Base-by-base conservation (phyloP, 35 echinoderm and acorn worm species). In the Amphiura filiformis region DNA sequence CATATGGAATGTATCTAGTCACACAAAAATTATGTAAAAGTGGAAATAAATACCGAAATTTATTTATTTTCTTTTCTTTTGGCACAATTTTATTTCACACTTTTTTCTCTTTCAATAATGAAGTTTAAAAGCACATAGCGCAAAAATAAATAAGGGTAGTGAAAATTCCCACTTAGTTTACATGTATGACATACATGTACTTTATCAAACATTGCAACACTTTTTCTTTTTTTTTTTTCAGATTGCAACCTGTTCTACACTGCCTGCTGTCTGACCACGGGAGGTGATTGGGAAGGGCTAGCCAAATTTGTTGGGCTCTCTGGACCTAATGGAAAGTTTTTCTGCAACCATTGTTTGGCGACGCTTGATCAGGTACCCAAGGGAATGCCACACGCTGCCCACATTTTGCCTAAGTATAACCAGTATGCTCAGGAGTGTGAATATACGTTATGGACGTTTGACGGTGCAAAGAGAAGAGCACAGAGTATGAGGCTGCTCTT, bases 281-380 rank as follows among this genome's bases (percentile, higher is more conserved):
- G 38, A 4, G 38, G 81, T n/a, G 34, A 80, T 36, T 80, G 78
- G 38, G 78, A 80, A 36, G 34, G 38, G 1, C 4, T 5, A 13
- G 34, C 78, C 13, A 36, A 37, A 26, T 5, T 80, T 9, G 3
- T 80, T 36, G 18, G 38, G 13, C 35, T 83, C 44, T 30, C 38
- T 44, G 39, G 81, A 83, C 38, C 81, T 49, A 83, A 83, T 38
- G 78, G 34, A 14, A 80, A 80, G 30, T 30, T 14, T 3, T 80
- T 39, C 37, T 80, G 76, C n/a, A 31, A 34, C 76, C 76, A 78
- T 78, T 78, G 78, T 40, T 1, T 39, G 30, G 39, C 14, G 36
- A 80, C 32, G 18, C 36, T 80, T 4, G 35, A 80, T 15, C 0
- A 80, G 0, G 18, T 80, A 0, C 1, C 0, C 0, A 35, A 38